Evolutionary conservation across 2,113 vertebrate genomes (phyloP).

Genomic region (Myanophis thanlyinensis): DNA sequence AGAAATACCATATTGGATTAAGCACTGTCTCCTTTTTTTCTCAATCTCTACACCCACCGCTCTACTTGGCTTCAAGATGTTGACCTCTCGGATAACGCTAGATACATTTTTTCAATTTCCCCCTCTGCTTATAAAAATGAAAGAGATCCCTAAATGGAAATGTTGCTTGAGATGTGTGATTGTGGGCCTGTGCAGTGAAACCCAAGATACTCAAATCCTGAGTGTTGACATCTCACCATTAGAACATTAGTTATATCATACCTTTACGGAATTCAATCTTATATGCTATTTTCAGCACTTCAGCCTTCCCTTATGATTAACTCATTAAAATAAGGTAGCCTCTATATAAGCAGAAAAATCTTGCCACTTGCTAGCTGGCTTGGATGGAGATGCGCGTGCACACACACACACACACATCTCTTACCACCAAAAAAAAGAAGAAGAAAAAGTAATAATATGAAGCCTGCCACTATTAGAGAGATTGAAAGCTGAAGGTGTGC

Average conservation of each 20-base stretch:
- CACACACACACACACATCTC: constrained; percentile 13
- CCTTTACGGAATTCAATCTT: constrained; percentile 40
- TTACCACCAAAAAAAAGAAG: constrained; percentile 11
- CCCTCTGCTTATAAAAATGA: not conserved
- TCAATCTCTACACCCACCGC: not conserved
- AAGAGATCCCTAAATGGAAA: not conserved
- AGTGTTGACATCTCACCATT: constrained; percentile 23
- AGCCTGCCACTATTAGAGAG: constrained; percentile 58
- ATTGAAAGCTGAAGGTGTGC: constrained; percentile 47
- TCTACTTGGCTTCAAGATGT: not conserved
- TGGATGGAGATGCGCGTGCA: not conserved
- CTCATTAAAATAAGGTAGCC: constrained; percentile 61
- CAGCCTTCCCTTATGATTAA: constrained; percentile 47
- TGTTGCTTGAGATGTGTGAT: not conserved
- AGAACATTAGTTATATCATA: constrained; percentile 2
- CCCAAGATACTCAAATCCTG: constrained; percentile 20
- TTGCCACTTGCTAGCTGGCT: constrained; percentile 22
- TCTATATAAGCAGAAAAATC: constrained; percentile 38
- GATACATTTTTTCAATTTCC: not conserved
- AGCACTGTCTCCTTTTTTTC: not conserved
- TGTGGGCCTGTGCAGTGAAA: not conserved
- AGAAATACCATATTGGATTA: not conserved
- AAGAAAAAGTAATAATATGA: constrained; percentile 57
- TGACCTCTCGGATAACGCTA: not conserved
- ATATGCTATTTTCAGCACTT: constrained; percentile 41